Conservation (phyloP, 1,140 invertebrate genomes). For the Zeugodacus cucurbitae region DNA sequence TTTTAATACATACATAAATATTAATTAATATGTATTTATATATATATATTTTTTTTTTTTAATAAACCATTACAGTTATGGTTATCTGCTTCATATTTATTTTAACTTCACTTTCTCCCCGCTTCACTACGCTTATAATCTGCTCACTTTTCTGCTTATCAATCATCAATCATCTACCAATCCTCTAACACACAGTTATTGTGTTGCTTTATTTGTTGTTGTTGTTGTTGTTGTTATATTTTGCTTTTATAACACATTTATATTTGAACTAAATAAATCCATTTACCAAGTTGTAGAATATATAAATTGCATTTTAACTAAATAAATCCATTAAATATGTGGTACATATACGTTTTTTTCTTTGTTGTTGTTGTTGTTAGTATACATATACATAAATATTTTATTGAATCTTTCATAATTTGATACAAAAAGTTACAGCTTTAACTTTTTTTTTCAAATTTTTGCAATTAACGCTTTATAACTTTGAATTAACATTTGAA, state of each 20-base stretch:
- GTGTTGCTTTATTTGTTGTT: neutral
- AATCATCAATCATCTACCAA: neutral
- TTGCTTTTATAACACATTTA: constrained; percentile 24
- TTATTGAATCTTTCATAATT: neutral
- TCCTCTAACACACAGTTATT: constrained; percentile 16
- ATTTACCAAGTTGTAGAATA: neutral
- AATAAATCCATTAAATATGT: neutral
- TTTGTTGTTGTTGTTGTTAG: too few species aligned
- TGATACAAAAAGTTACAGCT: constrained; percentile 22
- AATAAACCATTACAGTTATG: neutral
- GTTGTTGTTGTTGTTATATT: neutral
- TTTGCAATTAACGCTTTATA: neutral
- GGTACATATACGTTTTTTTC: neutral
- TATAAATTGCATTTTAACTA: neutral
- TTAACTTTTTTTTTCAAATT: neutral
- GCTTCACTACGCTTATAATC: neutral
- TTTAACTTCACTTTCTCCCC: neutral
- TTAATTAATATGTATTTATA: neutral
- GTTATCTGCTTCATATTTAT: neutral
- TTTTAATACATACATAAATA: neutral
- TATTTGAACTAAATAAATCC: constrained; percentile 12
- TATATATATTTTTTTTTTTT: neutral
- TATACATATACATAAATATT: neutral
- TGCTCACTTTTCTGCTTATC: neutral
- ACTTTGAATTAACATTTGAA: constrained; percentile 11